phyloP scores from a whole-genome alignment of 35 echinoderm and acorn worm species.

The Heliocidaris erythrogramma region DNA sequence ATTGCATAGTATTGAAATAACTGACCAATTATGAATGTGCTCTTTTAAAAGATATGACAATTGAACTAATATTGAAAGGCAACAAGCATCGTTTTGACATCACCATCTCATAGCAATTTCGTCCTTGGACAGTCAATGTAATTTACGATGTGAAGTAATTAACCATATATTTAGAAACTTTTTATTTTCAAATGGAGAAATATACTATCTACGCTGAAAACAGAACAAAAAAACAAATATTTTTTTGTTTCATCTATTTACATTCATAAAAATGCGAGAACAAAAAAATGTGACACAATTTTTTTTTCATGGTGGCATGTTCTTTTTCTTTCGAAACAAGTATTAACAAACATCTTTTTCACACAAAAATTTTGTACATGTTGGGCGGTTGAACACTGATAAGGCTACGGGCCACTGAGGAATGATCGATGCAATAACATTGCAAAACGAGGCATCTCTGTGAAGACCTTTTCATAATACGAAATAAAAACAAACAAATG shows the following conservation, averaged over 20 bases:
- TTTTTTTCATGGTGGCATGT: neutral
- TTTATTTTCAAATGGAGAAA: neutral
- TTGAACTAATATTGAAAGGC: neutral
- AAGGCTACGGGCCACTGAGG: constrained; percentile 15
- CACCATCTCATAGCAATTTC: neutral
- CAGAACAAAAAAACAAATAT: neutral
- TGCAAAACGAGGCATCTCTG: neutral
- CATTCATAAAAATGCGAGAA: neutral
- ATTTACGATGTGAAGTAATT: neutral
- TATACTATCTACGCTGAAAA: neutral
- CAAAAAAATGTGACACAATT: neutral
- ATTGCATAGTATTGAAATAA: too few relatives aligned
- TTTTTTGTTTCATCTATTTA: neutral
- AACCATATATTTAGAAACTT: neutral
- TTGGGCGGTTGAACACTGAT: constrained; percentile 20
- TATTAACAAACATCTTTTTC: neutral
- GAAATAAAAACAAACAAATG: neutral
- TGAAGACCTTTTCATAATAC: neutral
- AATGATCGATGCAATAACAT: neutral
- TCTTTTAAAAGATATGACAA: neutral
- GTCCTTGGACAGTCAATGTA: neutral
- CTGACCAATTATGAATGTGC: too few relatives aligned
- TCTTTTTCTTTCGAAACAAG: neutral
- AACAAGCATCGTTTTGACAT: neutral
- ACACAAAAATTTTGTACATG: neutral